Evolutionary conservation across 1,140 invertebrate genomes (phyloP).

Genomic region (Drosophila carrolli): DNA sequence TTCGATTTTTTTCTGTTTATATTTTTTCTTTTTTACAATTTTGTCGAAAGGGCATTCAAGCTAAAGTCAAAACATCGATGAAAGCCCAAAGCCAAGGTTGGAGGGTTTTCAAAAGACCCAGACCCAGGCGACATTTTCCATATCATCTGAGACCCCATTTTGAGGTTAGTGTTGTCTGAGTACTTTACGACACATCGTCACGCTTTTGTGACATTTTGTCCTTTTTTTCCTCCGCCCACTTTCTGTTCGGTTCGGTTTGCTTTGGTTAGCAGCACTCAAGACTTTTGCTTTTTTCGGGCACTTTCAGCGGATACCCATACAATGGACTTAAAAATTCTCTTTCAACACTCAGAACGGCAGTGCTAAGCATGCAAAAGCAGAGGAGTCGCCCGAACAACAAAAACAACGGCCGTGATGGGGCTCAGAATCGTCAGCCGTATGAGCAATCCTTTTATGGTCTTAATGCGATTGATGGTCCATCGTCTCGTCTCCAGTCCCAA

Average conservation of each 20-base stretch:
- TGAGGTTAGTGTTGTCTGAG: slow-evolving; percentile 57
- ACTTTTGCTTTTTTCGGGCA: slow-evolving; percentile 53
- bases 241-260: slow-evolving; percentile 6
- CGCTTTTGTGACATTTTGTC: slow-evolving; percentile 84
- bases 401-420: slow-evolving; percentile 43
- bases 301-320: slow-evolving; percentile 66
- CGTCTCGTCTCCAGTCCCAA: slow-evolving; percentile 26
- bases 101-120: neutral
- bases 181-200: slow-evolving; percentile 84
- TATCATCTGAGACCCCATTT: slow-evolving; percentile 52
- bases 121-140: slow-evolving; percentile 36
- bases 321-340: slow-evolving; percentile 81
- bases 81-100: slow-evolving; percentile 39
- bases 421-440: slow-evolving; percentile 61
- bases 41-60: neutral
- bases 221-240: slow-evolving; percentile 42
- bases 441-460: slow-evolving; percentile 83
- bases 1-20: neutral
- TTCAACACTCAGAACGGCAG: slow-evolving; percentile 62
- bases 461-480: slow-evolving; percentile 83
- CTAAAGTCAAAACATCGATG: neutral
- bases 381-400: slow-evolving; percentile 41
- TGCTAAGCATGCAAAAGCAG: slow-evolving; percentile 55
- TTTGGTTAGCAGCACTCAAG: slow-evolving; percentile 57
- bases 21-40: too few species aligned